Conservation (phyloP, 2,113 vertebrate genomes). For the Ancistrus triradiatus region DNA sequence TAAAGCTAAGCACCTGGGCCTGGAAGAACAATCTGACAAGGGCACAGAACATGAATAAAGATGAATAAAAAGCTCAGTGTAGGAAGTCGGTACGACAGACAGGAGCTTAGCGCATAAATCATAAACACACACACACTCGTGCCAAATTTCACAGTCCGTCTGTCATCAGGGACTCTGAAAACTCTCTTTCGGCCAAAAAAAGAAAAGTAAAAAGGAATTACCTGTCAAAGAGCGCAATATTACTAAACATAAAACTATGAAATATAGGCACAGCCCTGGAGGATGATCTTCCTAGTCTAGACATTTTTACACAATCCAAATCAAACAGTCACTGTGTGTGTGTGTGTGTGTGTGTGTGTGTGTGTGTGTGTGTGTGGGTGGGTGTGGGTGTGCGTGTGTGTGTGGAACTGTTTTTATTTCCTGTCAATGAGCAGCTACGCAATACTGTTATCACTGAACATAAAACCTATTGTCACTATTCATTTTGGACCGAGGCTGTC, state of each 20-base stretch:
- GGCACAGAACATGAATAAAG: slow-evolving; percentile 38
- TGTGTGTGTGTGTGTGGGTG: no score
- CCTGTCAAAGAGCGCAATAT: slow-evolving; percentile 1
- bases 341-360: no score
- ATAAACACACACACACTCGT: slow-evolving; percentile 20
- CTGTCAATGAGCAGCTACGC: no score
- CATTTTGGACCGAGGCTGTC: no score
- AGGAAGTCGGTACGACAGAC: no score
- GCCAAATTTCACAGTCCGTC: slow-evolving; percentile 34
- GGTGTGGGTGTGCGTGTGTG: no score
- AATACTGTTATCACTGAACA: no score
- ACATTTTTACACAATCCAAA: not conserved
- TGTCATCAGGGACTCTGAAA: no score
- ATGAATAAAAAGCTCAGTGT: slow-evolving; percentile 63
- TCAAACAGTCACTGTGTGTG: no score
- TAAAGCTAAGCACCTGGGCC: slow-evolving; percentile 33
- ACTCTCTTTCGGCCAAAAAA: slow-evolving; percentile 16
- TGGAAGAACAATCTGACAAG: slow-evolving; percentile 45
- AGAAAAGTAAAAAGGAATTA: no score
- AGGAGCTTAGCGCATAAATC: slow-evolving; percentile 57
- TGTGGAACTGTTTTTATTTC: no score
- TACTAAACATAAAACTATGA: slow-evolving; percentile 10
- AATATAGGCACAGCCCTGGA: not conserved
- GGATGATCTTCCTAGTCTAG: not conserved
- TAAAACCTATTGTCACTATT: no score